Evolutionary conservation across 2,113 vertebrate species (phyloP), one percentile per base, ranked within the genome.

Genomic region (Osmerus eperlanus): DNA sequence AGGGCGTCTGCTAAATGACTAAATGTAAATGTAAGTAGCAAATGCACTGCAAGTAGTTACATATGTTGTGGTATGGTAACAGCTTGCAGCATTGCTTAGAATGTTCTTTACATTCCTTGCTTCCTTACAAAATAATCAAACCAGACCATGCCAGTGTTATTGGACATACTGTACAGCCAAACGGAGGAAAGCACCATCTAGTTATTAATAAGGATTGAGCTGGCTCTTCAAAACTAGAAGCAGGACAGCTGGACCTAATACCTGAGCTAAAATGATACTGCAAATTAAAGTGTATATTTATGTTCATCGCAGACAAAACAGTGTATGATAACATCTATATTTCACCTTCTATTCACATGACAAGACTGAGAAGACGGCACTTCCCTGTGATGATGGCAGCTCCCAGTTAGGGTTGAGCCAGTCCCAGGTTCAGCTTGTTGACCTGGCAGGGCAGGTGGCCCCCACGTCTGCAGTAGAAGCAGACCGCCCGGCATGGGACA

Each of bases 401-500:
- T 51, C 68, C 16, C 85, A 84, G 74, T 59, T 90, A 73, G 61
- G 75, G 0, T 87, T 87, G 23, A 77, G 72, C 51, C 89, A 69
- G 64, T 89, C 88, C 12, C 78, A 90, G 16, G n/a, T 68, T 16
- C 53, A 69, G n/a, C 67, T 78, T 67, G 61, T 88, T 82, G 76
- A 81, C 1, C 80, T 0, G 41, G 83, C 11, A 18, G 21, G 53
- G 6, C 66, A 5, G 0, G 67, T 29, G 70, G 15, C 58, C 19
- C 65, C 0, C 9, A 80, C 3, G 63, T 25, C 32, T 3, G 74
- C 52, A 1, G 28, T 19, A 2, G 78, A 80, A 2, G 86, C 47
- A 0, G 85, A 89, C 55, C 84, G 97, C 11, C 96, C 96, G 0
- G 97, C 96, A 0, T 99, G 97, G 97, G 97, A 96, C 87, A 99